Base-by-base conservation (phyloP, 2,797 vertebrate species). In the Thalassophryne amazonica region DNA sequence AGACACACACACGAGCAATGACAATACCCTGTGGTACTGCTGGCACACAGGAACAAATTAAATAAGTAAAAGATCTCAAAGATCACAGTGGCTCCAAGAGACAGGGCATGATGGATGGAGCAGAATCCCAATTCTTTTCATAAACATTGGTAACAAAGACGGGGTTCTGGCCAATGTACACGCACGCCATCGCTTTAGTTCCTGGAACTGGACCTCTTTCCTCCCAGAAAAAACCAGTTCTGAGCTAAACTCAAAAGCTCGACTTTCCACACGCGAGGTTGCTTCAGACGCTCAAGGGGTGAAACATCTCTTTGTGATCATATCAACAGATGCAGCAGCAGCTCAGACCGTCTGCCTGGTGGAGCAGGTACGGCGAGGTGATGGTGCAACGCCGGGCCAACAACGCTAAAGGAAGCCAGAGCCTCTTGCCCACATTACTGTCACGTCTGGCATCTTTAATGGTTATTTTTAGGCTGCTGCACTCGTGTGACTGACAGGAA, bases 391-490 rank as follows among this genome's bases (percentile, higher is more conserved):
- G 6, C 21, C 5, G n/a, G 27, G 9, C 11, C 18, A 23, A 2
- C 20, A 7, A 19, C 39, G 15, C 16, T 7, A 8, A 11, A 7
- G 8, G 7, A 2, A 14, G 10, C 37, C 16, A 6, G 9, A 1
- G 7, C 7, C 3, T 10, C 31, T 14, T 16, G 19, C 9, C 2
- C 5, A 1, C 9, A 2, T 5, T 28, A 1, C 17, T 10, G n/a
- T 23, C 36, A n/a, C 2, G 16, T 50, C 23, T 14, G 15, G 18
- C 35, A 4, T 30, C 12, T 38, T 16, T 6, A 8, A 8, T 1
- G 50, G 10, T 19, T 39, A 41, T 67, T 53, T 54, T 63, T 24
- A 36, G 33, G n/a, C 2, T 2, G 20, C 30, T 48, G 7, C 51
- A 33, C 37, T 20, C 2, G 1, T 11, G 22, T 1, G 8, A 28